Percentiles rank a stretch among this genome's conserved stretches.
These are phyloP conservation scores for Oreochromis grahami DNA, from an alignment of 2,797 vertebrate species.

Conservation along the genomic window DNA sequence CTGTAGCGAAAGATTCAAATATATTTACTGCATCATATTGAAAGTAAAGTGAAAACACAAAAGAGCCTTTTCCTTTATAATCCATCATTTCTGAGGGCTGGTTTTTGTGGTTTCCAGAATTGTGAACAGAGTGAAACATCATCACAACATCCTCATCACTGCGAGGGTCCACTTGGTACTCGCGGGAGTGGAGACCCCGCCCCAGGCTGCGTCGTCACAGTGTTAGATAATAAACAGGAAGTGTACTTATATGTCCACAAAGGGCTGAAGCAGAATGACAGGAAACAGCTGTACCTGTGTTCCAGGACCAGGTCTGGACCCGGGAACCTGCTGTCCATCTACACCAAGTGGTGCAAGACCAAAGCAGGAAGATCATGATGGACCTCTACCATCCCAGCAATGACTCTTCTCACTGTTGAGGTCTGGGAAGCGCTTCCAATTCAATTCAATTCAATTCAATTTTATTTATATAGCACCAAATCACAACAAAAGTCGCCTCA, in stretches of 20 bases:
- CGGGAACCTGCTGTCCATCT: background rate
- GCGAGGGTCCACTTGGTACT: conserved; percentile 17
- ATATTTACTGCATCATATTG: background rate
- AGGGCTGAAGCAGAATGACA: background rate
- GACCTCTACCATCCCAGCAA: background rate
- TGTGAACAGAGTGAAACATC: conserved; percentile 9
- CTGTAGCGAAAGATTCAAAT: background rate
- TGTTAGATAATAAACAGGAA: conserved; percentile 42
- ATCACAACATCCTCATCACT: rapidly evolving
- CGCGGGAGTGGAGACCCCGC: background rate
- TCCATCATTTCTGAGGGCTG: background rate
- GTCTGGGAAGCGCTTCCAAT: too few relatives aligned
- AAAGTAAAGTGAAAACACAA: background rate
- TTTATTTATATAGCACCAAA: too few relatives aligned
- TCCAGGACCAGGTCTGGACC: background rate
- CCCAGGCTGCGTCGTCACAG: background rate
- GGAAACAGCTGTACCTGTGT: background rate
- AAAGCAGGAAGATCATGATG: background rate
- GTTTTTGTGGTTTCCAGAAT: background rate
- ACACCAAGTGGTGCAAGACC: background rate
- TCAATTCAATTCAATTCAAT: too few relatives aligned
- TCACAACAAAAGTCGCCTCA: too few relatives aligned
- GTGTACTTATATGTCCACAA: conserved; percentile 4
- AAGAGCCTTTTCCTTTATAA: background rate
- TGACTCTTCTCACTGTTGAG: too few relatives aligned